A percentile compares a stretch with the other conserved stretches of the same genome.
Conservation (phyloP, 1,140 invertebrate genomes). For the Drosophila murphyi region DNA sequence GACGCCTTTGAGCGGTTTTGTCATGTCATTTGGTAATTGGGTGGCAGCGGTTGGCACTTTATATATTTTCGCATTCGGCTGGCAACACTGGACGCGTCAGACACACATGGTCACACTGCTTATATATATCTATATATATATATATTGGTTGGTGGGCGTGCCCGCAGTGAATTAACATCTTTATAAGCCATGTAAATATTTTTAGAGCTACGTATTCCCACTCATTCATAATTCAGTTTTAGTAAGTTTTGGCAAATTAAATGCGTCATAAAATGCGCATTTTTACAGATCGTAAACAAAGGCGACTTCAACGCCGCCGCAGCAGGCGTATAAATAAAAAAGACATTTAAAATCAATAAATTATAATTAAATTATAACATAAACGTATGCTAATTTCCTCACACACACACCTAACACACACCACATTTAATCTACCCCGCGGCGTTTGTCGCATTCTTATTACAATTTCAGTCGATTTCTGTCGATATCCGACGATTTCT, state of each 20-base stretch:
- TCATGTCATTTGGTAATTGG: constrained; percentile 84
- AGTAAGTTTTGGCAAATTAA: constrained; percentile 66
- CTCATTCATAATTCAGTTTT: constrained; percentile 48
- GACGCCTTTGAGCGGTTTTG: constrained; percentile 84
- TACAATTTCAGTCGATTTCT: constrained; percentile 54
- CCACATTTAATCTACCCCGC: constrained; percentile 47
- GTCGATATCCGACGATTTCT: constrained; percentile 46
- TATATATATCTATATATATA: no score
- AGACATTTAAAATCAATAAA: constrained; percentile 77
- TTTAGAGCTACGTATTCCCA: constrained; percentile 10
- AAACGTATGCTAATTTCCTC: constrained; percentile 74
- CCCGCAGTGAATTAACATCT: constrained; percentile 1
- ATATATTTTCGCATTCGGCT: constrained; percentile 71
- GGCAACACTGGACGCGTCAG: constrained; percentile 43
- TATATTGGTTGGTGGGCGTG: constrained; percentile 1
- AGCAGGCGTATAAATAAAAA: constrained; percentile 57
- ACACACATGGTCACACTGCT: constrained; percentile 58
- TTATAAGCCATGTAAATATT: constrained; percentile 7
- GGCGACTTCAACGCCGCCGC: constrained; percentile 76
- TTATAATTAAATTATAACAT: constrained; percentile 83
- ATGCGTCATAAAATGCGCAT: constrained; percentile 71
- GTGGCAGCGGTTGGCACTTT: constrained; percentile 84
- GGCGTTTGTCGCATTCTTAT: constrained; percentile 65
- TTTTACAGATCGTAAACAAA: constrained; percentile 82
- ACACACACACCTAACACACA: not conserved